Conservation (phyloP, 1,140 invertebrate species). For the Lineus longissimus region DNA sequence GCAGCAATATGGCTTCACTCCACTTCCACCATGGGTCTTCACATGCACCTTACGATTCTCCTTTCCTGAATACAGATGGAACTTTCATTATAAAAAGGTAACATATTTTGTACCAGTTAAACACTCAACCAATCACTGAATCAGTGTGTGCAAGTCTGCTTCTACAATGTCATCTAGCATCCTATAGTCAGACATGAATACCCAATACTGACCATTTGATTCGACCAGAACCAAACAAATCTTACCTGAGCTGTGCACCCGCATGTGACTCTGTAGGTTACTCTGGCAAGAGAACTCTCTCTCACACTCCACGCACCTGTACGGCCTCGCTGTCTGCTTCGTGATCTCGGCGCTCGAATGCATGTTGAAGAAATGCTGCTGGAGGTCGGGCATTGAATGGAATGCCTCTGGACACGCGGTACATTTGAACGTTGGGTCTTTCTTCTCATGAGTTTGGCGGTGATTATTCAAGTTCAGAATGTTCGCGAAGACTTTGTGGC, state of each 20-base stretch:
- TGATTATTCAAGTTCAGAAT: slow-evolving; percentile 33
- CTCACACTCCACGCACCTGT: slow-evolving; percentile 45
- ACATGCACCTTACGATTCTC: slow-evolving; percentile 45
- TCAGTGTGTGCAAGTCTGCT: background rate
- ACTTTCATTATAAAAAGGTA: background rate
- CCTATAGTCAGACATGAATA: background rate
- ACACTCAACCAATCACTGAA: background rate
- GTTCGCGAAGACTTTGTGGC: slow-evolving; percentile 33
- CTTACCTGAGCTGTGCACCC: slow-evolving; percentile 44
- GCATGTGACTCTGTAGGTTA: slow-evolving; percentile 49
- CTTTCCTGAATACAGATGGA: slow-evolving; percentile 31
- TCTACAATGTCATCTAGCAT: background rate
- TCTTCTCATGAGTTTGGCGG: slow-evolving; percentile 34
- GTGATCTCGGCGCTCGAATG: slow-evolving; percentile 29
- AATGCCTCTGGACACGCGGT: slow-evolving; percentile 40
- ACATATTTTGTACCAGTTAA: background rate
- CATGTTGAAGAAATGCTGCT: slow-evolving; percentile 45
- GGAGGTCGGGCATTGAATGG: slow-evolving; percentile 27
- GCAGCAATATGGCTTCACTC: slow-evolving; percentile 84
- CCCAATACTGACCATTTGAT: background rate
- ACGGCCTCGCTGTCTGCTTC: slow-evolving; percentile 22
- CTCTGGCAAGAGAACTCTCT: slow-evolving; percentile 45
- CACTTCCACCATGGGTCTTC: slow-evolving; percentile 73
- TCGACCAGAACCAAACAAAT: too few relatives aligned
- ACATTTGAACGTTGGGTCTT: slow-evolving; percentile 33